These are phyloP conservation scores for Hybos culiciformis DNA, from an alignment of 2,888 invertebrate species.

Conservation along the genomic window DNA sequence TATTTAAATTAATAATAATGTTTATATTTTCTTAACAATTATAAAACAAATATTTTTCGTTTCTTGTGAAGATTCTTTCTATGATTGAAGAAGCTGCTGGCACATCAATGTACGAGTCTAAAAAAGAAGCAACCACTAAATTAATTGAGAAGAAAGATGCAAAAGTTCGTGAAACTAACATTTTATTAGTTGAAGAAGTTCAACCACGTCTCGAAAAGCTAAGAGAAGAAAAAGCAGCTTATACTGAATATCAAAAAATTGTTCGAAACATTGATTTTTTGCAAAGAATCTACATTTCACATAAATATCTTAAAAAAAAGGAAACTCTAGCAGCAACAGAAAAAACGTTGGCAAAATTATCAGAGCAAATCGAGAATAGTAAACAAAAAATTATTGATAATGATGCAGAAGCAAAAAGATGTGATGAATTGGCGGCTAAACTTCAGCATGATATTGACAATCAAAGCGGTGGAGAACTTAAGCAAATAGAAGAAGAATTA, in stretches of 20 bases:
- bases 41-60: neutral
- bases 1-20: conserved; percentile 2
- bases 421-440: conserved; percentile 46
- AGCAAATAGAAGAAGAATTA: conserved; percentile 48
- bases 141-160: conserved; percentile 87
- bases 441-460: conserved; percentile 51
- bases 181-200: conserved; percentile 68
- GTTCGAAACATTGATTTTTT: conserved; percentile 74
- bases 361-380: conserved; percentile 44
- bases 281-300: conserved; percentile 43
- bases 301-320: conserved; percentile 36
- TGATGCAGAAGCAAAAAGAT: conserved; percentile 38
- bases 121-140: conserved; percentile 72
- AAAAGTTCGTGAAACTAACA: conserved; percentile 73
- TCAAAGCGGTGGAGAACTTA: conserved; percentile 50
- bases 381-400: conserved; percentile 41
- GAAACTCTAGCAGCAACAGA: conserved; percentile 39
- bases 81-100: conserved; percentile 99
- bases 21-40: conserved; percentile 3
- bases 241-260: conserved; percentile 75
- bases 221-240: conserved; percentile 70
- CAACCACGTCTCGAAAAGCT: conserved; percentile 78
- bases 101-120: conserved; percentile 90
- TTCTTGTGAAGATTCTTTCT: conserved; percentile 54
- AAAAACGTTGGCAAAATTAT: conserved; percentile 40